These are phyloP conservation scores for Drosophila tani DNA, from an alignment of 1,140 invertebrate genomes.

Conservation along the genomic window DNA sequence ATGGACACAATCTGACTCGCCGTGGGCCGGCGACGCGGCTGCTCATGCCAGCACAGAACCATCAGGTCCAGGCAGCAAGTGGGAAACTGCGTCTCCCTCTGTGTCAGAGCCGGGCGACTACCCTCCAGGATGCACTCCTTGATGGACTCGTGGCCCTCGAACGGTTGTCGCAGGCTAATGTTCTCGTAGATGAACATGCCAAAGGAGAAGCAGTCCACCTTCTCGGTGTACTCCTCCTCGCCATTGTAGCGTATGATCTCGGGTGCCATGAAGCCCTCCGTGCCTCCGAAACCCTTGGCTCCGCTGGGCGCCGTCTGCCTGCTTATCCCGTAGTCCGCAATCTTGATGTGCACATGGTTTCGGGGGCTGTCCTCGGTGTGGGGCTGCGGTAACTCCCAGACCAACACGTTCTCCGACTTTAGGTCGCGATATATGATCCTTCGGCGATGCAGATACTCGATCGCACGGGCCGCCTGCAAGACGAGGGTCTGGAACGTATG, in stretches of 20 bases:
- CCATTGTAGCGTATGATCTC: constrained; percentile 99
- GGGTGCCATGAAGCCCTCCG: constrained; percentile 99
- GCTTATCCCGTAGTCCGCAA: constrained; percentile 98
- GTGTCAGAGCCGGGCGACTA: constrained; percentile 93
- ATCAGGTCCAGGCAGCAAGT: constrained; percentile 97
- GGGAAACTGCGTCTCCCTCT: constrained; percentile 93
- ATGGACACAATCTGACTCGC: constrained; percentile 97
- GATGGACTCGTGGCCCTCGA: constrained; percentile 97
- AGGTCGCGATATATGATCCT: constrained; percentile 98
- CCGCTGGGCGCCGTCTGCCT: constrained; percentile 94
- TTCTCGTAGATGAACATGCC: constrained; percentile 99
- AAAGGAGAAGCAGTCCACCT: constrained; percentile 99
- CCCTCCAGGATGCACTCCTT: constrained; percentile 98
- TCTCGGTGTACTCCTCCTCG: constrained; percentile 99
- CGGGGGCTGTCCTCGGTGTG: constrained; percentile 86
- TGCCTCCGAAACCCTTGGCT: constrained; percentile 98
- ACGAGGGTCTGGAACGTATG: constrained; percentile 94
- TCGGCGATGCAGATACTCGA: constrained; percentile 97
- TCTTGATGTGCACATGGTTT: constrained; percentile 93
- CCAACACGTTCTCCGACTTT: constrained; percentile 99
- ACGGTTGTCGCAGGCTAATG: constrained; percentile 96
- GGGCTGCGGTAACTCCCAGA: constrained; percentile 94
- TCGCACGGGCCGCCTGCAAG: constrained; percentile 95
- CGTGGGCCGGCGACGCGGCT: constrained; percentile 93
- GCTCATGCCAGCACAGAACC: constrained; percentile 97